Evolutionary conservation across 2,113 vertebrate genomes (phyloP).

Genomic region (Eira barbara): DNA sequence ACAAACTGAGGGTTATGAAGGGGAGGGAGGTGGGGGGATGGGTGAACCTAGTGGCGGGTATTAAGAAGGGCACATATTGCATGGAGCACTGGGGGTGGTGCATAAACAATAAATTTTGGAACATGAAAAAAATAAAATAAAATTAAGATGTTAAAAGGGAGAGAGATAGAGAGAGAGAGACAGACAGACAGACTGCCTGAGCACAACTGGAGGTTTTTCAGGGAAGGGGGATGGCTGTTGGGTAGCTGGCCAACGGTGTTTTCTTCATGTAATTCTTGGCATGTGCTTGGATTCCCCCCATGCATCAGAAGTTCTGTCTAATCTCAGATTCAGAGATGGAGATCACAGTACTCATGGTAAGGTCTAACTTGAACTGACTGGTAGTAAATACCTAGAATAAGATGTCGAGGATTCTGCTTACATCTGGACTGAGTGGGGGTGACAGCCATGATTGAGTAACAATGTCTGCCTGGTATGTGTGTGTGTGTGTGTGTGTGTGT

Average conservation of each 20-base stretch:
- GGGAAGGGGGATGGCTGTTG: not conserved
- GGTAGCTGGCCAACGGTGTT: not conserved
- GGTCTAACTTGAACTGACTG: slow-evolving; percentile 1
- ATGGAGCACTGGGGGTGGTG: no score
- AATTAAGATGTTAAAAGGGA: no score
- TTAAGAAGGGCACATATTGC: no score
- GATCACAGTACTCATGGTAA: not conserved
- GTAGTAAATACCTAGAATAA: not conserved
- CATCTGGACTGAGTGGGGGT: slow-evolving; percentile 11
- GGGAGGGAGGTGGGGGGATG: no score
- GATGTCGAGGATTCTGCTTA: not conserved
- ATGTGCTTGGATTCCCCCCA: not conserved
- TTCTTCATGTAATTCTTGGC: not conserved
- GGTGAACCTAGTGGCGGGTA: no score
- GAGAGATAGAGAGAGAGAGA: not conserved
- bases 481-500: not conserved
- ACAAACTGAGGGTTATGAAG: no score
- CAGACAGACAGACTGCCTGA: not conserved
- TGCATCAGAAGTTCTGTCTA: not conserved
- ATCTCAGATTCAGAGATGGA: slow-evolving; percentile 9
- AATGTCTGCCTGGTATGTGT: not conserved
- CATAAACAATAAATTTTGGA: no score
- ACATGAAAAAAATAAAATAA: no score
- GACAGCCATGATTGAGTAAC: slow-evolving; percentile 42
- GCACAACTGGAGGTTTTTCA: not conserved